These are phyloP conservation scores for Bactericera cockerelli DNA, from an alignment of 1,140 invertebrate genomes.

Conservation along the genomic window DNA sequence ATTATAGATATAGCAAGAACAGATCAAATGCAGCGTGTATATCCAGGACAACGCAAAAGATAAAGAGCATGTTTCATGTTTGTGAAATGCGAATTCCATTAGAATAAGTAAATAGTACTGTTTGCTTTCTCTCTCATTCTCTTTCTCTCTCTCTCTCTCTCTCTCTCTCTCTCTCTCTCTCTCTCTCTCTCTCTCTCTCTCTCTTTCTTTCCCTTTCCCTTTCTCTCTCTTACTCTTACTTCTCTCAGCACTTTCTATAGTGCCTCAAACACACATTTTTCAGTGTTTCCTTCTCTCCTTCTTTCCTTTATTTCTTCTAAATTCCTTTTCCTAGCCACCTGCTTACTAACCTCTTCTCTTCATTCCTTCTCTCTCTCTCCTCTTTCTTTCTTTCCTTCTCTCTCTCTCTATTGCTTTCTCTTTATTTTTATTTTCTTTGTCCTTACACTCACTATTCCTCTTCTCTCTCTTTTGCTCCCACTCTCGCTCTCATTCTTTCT, in stretches of 20 bases:
- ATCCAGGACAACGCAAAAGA: too few relatives aligned
- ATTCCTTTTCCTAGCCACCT: background rate
- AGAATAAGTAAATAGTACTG: too few relatives aligned
- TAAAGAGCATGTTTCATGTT: too few relatives aligned
- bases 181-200: too few relatives aligned
- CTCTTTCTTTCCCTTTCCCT: too few relatives aligned
- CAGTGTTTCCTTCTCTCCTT: background rate
- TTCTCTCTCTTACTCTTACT: too few relatives aligned
- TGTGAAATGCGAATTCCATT: too few relatives aligned
- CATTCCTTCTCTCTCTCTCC: background rate
- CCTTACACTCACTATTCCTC: too few relatives aligned
- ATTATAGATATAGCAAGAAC: too few relatives aligned
- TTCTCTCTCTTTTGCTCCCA: background rate
- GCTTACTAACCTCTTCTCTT: too few relatives aligned
- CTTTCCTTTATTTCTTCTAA: background rate
- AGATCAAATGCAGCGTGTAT: too few relatives aligned
- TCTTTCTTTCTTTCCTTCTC: background rate
- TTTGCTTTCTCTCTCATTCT: background rate
- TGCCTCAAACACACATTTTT: background rate
- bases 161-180: background rate
- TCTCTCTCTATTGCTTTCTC: background rate
- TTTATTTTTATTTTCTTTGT: background rate
- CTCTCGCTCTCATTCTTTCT: background rate
- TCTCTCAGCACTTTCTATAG: too few relatives aligned
- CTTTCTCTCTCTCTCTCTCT: conserved; percentile 5